phyloP scores from a whole-genome alignment of 2,797 vertebrate species.

The Peromyscus melanophrys region DNA sequence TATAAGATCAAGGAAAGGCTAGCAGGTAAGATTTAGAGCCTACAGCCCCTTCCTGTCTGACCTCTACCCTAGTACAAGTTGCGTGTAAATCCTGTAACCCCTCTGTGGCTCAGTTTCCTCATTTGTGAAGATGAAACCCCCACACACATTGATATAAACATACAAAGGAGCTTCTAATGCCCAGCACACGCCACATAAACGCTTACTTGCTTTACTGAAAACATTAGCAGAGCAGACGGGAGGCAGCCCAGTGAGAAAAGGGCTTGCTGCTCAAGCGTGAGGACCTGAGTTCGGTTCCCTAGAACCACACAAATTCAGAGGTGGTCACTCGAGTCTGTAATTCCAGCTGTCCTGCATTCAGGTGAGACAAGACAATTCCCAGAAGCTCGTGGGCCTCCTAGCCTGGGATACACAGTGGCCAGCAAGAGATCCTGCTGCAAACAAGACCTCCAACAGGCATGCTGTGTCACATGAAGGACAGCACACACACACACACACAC shows the following conservation, averaged over 20 bases:
- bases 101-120: not conserved
- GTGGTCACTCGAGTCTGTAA: too few relatives aligned
- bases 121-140: not conserved
- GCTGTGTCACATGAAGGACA: not conserved
- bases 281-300: not conserved
- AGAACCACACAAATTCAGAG: not conserved
- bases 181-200: not conserved
- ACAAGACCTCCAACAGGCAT: too few relatives aligned
- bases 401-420: not conserved
- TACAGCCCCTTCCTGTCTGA: too few relatives aligned
- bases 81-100: not conserved
- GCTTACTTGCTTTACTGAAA: not conserved
- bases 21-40: not conserved
- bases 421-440: not conserved
- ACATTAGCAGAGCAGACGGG: not conserved
- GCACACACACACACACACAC: not conserved
- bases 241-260: not conserved
- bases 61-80: not conserved
- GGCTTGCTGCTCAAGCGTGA: not conserved
- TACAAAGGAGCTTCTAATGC: not conserved
- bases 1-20: accelerated
- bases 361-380: not conserved
- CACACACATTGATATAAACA: not conserved
- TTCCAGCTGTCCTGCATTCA: not conserved
- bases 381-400: not conserved